These are phyloP conservation scores for Agapostemon virescens DNA, from an alignment of 2,888 invertebrate genomes.

Conservation along the genomic window DNA sequence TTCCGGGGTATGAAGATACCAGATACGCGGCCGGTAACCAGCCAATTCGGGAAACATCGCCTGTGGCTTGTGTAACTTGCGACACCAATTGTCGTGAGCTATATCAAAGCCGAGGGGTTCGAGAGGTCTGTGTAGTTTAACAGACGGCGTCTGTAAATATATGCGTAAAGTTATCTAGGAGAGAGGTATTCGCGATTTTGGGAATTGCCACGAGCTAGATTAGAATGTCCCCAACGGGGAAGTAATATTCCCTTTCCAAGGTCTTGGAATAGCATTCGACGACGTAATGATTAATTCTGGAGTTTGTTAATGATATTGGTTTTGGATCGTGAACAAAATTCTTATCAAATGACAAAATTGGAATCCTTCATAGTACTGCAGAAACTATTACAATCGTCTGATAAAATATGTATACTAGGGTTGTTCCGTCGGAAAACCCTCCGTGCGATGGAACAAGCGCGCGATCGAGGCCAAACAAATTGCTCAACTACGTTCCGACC, in stretches of 20 bases:
- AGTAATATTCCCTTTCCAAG: slow-evolving; percentile 46
- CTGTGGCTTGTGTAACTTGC: slow-evolving; percentile 72
- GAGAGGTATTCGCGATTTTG: slow-evolving; percentile 57
- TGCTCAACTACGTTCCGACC: no score
- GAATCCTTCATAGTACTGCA: not conserved
- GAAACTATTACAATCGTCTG: not conserved
- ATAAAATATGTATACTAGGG: no score
- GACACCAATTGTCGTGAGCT: slow-evolving; percentile 70
- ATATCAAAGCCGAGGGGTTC: slow-evolving; percentile 70
- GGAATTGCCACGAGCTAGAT: slow-evolving; percentile 63
- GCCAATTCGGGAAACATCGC: slow-evolving; percentile 58
- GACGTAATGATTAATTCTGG: slow-evolving; percentile 43
- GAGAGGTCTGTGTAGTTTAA: slow-evolving; percentile 64
- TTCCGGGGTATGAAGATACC: slow-evolving; percentile 13
- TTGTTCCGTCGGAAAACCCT: no score
- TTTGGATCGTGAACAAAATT: not conserved
- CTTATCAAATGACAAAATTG: not conserved
- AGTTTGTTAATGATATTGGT: slow-evolving; percentile 23
- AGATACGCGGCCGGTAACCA: slow-evolving; percentile 16
- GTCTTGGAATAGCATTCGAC: slow-evolving; percentile 38
- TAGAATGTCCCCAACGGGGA: slow-evolving; percentile 46
- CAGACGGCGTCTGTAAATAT: slow-evolving; percentile 71
- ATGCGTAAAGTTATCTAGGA: slow-evolving; percentile 68
- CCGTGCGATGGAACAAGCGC: no score
- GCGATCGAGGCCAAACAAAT: no score